Base-by-base conservation (phyloP, 2,888 invertebrate species). In the Parnassius mnemosyne region DNA sequence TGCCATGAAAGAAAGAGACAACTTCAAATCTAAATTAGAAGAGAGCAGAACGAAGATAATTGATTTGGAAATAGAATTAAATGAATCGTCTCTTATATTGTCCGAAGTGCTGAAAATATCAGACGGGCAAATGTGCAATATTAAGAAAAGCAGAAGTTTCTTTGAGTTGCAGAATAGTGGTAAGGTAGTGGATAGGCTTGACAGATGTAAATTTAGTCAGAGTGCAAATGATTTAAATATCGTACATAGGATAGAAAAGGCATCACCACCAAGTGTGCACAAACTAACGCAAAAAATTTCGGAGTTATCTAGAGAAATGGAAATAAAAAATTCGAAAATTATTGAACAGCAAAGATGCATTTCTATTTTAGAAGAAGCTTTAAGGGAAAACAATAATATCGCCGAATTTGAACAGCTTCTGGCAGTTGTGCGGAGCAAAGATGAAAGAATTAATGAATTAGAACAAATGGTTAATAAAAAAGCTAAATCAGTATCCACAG, bases 361-460 rank as follows among this genome's bases (percentile, higher is more conserved):
- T 72, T 85, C 85, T 1, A 92, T 92, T 56, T 72, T 93, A 65
- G 93, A 92, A 80, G 92, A 92, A 43, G 92, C 93, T 7, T 78
- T 93, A 52, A 84, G 90, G 70, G 92, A 93, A 57, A 92, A 93
- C 70, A 92, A 92, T 65, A 92, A 93, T 68, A 92, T 93, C 68
- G 92, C 92, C 34, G 93, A 93, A 68, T 89, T 94, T 61, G 92
- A 93, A 71, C 93, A 93, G 71, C 78, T 94, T 51, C 77, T 93
- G 65, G 89, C 92, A 7, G 89, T 93, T 9, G 87, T 94, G 9
- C 86, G 92, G 65, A 92, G 92, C 69, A 95, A 94, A 82, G 93
- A 94, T 62, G 93, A 93, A 66, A 92, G 96, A 68, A 95, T 97
- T 60, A 93, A 94, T 75, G 96, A 97, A 77, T 85, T 98, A 70